Conservation (phyloP, 2,888 invertebrate species). For the Gastracanthus pulcherrimus region DNA sequence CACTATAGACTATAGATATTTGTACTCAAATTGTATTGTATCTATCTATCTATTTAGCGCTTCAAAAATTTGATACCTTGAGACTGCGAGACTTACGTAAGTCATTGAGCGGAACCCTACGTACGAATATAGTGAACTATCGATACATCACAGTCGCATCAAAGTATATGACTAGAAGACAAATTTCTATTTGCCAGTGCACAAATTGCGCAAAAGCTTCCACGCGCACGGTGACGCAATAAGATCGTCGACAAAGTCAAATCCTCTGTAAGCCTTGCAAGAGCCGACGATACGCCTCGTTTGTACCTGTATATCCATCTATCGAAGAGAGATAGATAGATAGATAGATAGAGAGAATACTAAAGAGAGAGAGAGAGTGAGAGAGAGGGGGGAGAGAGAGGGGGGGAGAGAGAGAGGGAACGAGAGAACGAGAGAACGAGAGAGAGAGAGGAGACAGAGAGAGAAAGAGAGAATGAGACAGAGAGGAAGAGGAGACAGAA, state of each 20-base stretch:
- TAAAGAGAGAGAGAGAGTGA: not conserved
- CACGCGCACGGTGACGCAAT: slow-evolving; percentile 14
- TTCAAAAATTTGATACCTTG: too few relatives aligned
- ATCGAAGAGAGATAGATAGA: not conserved
- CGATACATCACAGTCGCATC: not conserved
- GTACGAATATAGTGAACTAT: not conserved
- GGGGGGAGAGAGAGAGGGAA: not conserved
- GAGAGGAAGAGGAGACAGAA: not conserved
- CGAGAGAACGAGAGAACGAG: not conserved
- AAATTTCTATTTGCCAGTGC: not conserved
- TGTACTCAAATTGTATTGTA: too few relatives aligned
- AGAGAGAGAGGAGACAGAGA: too few relatives aligned
- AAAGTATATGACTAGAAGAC: not conserved
- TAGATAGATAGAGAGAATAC: not conserved
- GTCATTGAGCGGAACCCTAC: too few relatives aligned
- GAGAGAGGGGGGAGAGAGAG: not conserved
- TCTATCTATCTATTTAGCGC: too few relatives aligned
- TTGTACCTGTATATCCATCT: not conserved
- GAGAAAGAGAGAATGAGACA: not conserved
- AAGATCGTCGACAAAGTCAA: slow-evolving; percentile 12
- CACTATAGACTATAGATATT: too few relatives aligned
- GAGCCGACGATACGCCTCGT: not conserved
- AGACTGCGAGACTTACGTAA: too few relatives aligned
- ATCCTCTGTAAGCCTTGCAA: slow-evolving; percentile 6
- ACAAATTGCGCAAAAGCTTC: not conserved